Evolutionary conservation across 2,888 invertebrate genomes (phyloP), one percentile per base, ranked within the genome.

Genomic region (Theretra japonica): DNA sequence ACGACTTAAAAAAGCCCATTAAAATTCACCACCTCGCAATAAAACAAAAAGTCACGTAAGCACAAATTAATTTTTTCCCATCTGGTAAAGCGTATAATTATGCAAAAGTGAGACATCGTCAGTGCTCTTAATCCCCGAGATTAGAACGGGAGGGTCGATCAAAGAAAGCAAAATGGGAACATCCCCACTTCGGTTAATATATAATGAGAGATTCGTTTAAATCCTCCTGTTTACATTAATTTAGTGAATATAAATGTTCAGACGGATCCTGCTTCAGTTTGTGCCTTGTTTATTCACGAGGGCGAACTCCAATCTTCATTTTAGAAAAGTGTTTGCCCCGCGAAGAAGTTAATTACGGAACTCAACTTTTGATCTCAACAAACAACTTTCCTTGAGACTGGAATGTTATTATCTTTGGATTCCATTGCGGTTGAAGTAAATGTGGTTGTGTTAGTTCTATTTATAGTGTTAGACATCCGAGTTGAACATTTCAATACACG

Each of bases 181-280:
- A 87, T 88, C 91, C 88, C 89, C 85, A 75, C 80, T 82, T 88
- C 83, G 90, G 91, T 93, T 91, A 93, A 93, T 93, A 91, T 88
- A 86, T 93, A 93, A 93, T 92, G 91, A 91, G 87, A 84, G 83
- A 79, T 82, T 81, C 83, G 82, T 86, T 89, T 88, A 88, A 88
- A 87, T 83, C 83, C 80, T 79, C 84, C 82, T 92, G 92, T 92
- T 93, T 92, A 90, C 89, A 91, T 92, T 92, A 90, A 92, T 90
- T 92, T 89, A 83, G 80, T 78, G 83, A 87, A 86, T 79, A 82
- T 87, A 85, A 86, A 87, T 85, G 82, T 77, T 80, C 75, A 74
- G 75, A 68, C 68, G 74, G 76, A 77, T 77, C 75, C 75, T 76
- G 71, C 73, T 77, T 80, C 77, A 73, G 72, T 73, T 72, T 71